phyloP scores from a whole-genome alignment of 2,888 invertebrate species.

The Leptopilina drosophilae region DNA sequence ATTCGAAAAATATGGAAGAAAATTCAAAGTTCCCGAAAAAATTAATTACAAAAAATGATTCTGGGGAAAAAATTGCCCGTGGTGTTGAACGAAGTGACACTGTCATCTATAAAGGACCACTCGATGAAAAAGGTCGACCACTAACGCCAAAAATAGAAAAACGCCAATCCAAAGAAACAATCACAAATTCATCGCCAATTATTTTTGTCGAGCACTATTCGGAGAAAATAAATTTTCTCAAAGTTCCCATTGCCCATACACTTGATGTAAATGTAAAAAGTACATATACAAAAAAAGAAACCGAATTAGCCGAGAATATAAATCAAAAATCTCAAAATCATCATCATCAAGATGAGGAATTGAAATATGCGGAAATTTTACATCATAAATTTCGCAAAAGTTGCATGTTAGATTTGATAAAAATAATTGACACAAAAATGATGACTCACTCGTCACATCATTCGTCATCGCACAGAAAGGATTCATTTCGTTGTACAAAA shows the following conservation, averaged over 20 bases:
- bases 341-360: conserved; percentile 10
- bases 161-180: neutral
- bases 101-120: conserved; percentile 69
- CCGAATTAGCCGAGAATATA: conserved; percentile 39
- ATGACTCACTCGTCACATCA: conserved; percentile 62
- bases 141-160: conserved; percentile 27
- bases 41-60: conserved; percentile 31
- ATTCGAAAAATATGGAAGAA: neutral
- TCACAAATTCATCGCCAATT: conserved; percentile 42
- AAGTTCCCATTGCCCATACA: conserved; percentile 58
- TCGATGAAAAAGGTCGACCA: conserved; percentile 26
- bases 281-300: conserved; percentile 55
- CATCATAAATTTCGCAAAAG: conserved; percentile 61
- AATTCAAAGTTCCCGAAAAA: neutral
- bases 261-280: conserved; percentile 61
- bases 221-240: conserved; percentile 53
- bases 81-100: conserved; percentile 67
- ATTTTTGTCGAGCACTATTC: conserved; percentile 48
- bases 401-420: conserved; percentile 71
- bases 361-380: conserved; percentile 47
- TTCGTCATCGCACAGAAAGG: conserved; percentile 49
- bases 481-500: conserved; percentile 46
- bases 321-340: neutral
- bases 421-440: conserved; percentile 71
- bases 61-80: conserved; percentile 43